Evolutionary conservation across 2,113 vertebrate genomes (phyloP).

Genomic region (Zosterops hypoxanthus): DNA sequence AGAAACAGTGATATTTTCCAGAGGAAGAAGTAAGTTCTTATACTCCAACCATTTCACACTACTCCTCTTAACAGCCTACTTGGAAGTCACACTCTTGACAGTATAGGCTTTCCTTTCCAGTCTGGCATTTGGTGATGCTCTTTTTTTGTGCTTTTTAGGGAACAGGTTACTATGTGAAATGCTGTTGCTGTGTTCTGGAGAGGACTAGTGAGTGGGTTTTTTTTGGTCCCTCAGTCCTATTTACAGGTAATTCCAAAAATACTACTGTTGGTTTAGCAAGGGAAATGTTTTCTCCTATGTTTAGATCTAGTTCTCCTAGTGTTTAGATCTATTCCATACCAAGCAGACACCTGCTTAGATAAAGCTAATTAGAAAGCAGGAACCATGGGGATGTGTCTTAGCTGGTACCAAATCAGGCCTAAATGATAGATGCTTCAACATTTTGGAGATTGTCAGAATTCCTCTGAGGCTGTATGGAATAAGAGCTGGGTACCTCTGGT

Average conservation of each 20-base stretch:
- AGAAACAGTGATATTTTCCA: background rate
- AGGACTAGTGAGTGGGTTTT: background rate
- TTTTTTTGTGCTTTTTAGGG: background rate
- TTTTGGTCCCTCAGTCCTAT: background rate
- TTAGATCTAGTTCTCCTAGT: background rate
- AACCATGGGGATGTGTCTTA: background rate
- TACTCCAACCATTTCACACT: background rate
- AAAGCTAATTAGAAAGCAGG: background rate
- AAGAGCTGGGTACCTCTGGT: background rate
- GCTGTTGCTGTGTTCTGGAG: background rate
- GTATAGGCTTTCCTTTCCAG: background rate
- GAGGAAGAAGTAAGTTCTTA: background rate
- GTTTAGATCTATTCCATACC: background rate
- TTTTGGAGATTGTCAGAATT: background rate
- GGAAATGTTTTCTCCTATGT: background rate
- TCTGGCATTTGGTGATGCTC: background rate
- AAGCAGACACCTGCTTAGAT: background rate
- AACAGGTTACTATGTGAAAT: background rate
- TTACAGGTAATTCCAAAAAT: background rate
- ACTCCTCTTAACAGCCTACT: background rate
- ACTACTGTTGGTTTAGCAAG: background rate
- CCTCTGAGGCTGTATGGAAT: background rate
- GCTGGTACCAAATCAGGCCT: background rate
- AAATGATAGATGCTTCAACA: accelerated
- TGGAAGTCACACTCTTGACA: background rate